These are phyloP conservation scores for Otis tarda DNA, from an alignment of 2,113 vertebrate species.

Conservation along the genomic window DNA sequence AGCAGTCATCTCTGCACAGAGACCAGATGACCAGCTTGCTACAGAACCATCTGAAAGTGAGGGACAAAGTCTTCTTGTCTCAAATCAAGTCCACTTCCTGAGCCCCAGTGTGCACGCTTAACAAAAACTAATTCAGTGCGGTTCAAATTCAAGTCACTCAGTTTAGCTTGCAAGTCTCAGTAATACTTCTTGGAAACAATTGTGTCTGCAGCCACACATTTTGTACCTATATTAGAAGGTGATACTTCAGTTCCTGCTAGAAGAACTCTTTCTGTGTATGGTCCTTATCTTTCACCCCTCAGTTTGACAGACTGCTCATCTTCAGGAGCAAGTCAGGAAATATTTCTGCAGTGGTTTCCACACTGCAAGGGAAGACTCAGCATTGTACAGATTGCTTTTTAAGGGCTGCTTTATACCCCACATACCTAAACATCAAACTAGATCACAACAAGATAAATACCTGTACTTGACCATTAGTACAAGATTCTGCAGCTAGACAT, in stretches of 20 bases:
- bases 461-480: background rate
- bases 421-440: background rate
- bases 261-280: background rate
- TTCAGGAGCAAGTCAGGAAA: background rate
- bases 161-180: background rate
- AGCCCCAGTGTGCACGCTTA: background rate
- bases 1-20: constrained; percentile 8
- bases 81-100: background rate
- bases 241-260: background rate
- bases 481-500: background rate
- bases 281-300: background rate
- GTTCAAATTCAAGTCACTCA: constrained; percentile 16
- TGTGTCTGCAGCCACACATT: background rate
- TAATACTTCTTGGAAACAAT: background rate
- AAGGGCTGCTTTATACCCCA: background rate
- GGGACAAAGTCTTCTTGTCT: background rate
- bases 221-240: background rate
- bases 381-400: background rate
- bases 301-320: background rate
- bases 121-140: constrained; percentile 29
- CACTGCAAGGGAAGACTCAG: background rate
- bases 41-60: background rate
- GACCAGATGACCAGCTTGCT: constrained; percentile 2
- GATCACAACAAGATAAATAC: background rate
- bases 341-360: background rate